Evolutionary conservation across 1,140 invertebrate species (phyloP).

Genomic region (Drosophila sp.): DNA sequence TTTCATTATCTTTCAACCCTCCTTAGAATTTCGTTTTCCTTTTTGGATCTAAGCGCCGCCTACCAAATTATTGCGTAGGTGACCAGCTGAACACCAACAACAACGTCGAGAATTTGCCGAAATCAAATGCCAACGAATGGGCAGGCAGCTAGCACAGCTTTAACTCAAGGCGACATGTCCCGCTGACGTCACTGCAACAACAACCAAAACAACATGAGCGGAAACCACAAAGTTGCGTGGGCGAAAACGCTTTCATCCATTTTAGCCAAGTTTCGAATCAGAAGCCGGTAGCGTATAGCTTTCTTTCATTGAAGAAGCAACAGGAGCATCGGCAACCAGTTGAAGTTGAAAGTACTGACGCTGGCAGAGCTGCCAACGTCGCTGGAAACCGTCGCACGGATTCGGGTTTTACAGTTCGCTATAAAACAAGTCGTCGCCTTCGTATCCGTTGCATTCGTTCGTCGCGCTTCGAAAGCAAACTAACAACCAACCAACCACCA

Average conservation of each 20-base stretch:
- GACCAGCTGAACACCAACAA: slow-evolving; percentile 33
- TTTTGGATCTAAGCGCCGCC: slow-evolving; percentile 56
- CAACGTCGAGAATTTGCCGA: slow-evolving; percentile 33
- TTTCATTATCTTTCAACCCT: slow-evolving; percentile 36
- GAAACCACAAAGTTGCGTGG: slow-evolving; percentile 42
- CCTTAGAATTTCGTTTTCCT: slow-evolving; percentile 15
- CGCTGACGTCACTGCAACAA: slow-evolving; percentile 57
- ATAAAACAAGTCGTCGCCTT: slow-evolving; percentile 66
- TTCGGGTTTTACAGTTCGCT: slow-evolving; percentile 56
- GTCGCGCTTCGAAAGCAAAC: slow-evolving; percentile 69
- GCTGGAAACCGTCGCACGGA: slow-evolving; percentile 4
- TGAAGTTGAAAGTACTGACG: slow-evolving; percentile 58
- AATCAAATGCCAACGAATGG: slow-evolving; percentile 65
- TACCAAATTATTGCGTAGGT: slow-evolving; percentile 61
- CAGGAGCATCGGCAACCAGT: slow-evolving; percentile 64
- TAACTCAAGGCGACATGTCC: slow-evolving; percentile 57
- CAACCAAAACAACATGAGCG: neutral
- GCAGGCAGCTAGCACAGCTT: slow-evolving; percentile 62
- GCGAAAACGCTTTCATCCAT: slow-evolving; percentile 29
- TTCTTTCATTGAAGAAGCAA: slow-evolving; percentile 63
- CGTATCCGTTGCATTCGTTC: slow-evolving; percentile 60
- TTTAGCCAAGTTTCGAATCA: slow-evolving; percentile 51
- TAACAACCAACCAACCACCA: slow-evolving; percentile 21
- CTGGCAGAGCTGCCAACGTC: slow-evolving; percentile 15
- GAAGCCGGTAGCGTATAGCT: slow-evolving; percentile 38